phyloP scores from a whole-genome alignment of 2,888 invertebrate genomes.

The Macropis europaea region DNA sequence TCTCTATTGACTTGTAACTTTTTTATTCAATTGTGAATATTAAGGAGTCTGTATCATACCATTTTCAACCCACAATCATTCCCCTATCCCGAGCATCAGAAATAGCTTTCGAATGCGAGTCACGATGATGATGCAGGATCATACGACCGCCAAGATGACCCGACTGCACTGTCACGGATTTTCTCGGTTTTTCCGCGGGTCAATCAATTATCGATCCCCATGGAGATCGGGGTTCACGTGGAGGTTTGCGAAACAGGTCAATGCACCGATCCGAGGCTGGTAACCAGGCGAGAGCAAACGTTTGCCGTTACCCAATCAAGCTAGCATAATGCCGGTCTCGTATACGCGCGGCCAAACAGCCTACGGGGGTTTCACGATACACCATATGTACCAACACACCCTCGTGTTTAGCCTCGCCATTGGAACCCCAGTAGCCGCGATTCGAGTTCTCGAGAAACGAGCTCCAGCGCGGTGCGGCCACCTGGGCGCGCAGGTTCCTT shows the following conservation, averaged over 20 bases:
- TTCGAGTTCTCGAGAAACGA: constrained; percentile 38
- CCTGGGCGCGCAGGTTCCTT: constrained; percentile 42
- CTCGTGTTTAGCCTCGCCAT: constrained; percentile 46
- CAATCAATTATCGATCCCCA: constrained; percentile 19
- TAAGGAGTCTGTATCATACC: too few relatives aligned
- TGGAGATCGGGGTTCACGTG: not conserved
- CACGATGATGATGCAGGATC: too few relatives aligned
- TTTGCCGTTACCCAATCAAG: constrained; percentile 79
- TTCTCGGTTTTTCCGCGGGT: not conserved
- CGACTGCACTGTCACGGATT: too few relatives aligned
- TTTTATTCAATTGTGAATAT: too few relatives aligned
- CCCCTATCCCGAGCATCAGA: too few relatives aligned
- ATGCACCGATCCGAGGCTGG: constrained; percentile 50
- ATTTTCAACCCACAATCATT: too few relatives aligned
- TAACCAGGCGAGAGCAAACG: constrained; percentile 74
- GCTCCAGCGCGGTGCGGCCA: constrained; percentile 23
- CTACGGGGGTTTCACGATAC: constrained; percentile 71
- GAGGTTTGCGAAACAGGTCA: constrained; percentile 43
- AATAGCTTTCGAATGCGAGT: too few relatives aligned
- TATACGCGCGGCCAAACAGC: constrained; percentile 74
- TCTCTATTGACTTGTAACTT: too few relatives aligned
- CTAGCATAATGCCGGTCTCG: constrained; percentile 77
- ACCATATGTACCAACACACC: constrained; percentile 68
- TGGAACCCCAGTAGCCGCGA: constrained; percentile 37
- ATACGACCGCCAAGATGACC: too few relatives aligned